Base-by-base conservation (phyloP, 2,888 invertebrate genomes). In the Xiphydria camelus region DNA sequence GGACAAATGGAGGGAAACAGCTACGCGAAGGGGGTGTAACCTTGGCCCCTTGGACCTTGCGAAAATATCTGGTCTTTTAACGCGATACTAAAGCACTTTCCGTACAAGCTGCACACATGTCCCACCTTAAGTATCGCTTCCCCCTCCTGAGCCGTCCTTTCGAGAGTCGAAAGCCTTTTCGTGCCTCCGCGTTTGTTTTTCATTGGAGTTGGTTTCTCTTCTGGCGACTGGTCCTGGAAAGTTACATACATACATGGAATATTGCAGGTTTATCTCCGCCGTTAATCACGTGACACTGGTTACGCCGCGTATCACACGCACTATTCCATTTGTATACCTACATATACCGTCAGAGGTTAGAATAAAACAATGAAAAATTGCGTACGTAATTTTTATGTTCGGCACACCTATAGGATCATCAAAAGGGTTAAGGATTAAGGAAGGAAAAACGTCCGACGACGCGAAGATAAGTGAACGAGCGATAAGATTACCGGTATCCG, bases 121-220 rank as follows among this genome's bases (percentile, higher is more conserved):
- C 51, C 49, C 61, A 80, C 80, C 77, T 80, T 80, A 43, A 76
- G 71, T 14, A 80, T 73, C 14, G 77, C 77, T 64, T 81, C 80
- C 45, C 79, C 79, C 64, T 81, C 80, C 57, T 79, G 79, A 31
- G 77, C 73, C 17, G 76, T 75, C 46, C 78, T 74, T 54, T 80
- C 79, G 39, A 79, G 66, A 29, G 77, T 77, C 17, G 79, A 76
- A 21, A 77, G 74, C 26, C 78, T 77, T 63, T 80, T 80, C 4
- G 76, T 68, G 41, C 77, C 78, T 51, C 74, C 76, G 17, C 79
- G 76, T 73, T 77, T 80, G 49, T 75, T 71, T 70, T 78, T 80
- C 43, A 62, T 55, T 21, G 66, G 66, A 34, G 65, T 62, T 36
- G 71, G 66, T 53, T 74, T 73, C 45, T 68, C 72, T 40, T 73